phyloP scores from a whole-genome alignment of 2,888 invertebrate genomes.

The Leptothorax acervorum region DNA sequence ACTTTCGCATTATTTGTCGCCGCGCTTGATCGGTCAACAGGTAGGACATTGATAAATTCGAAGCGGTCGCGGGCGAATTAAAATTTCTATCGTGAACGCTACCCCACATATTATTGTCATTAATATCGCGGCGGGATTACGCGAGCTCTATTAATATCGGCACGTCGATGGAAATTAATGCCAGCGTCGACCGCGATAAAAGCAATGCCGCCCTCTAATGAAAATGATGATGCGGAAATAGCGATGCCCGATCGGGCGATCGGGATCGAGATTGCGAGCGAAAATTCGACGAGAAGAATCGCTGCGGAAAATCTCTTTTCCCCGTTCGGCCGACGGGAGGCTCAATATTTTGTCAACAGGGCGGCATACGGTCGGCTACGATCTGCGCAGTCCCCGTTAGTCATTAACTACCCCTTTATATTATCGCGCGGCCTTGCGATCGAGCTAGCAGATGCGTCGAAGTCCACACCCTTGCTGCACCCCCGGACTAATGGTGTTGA shows the following conservation, averaged over 20 bases:
- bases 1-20: conserved; percentile 37
- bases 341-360: conserved; percentile 84
- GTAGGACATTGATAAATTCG: conserved; percentile 46
- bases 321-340: conserved; percentile 73
- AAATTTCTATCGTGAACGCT: conserved; percentile 51
- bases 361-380: conserved; percentile 79
- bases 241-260: conserved; percentile 10
- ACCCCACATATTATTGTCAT: conserved; percentile 58
- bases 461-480: conserved; percentile 82
- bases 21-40: conserved; percentile 49
- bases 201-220: conserved; percentile 45
- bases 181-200: conserved; percentile 55
- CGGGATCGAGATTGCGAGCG: conserved; percentile 21
- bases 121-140: conserved; percentile 58
- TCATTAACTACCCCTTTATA: conserved; percentile 85
- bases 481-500: conserved; percentile 83
- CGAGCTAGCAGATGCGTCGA: conserved; percentile 83
- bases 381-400: conserved; percentile 71
- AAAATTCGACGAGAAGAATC: conserved; percentile 49
- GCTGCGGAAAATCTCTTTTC: conserved; percentile 71
- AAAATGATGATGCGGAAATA: conserved; percentile 46
- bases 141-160: conserved; percentile 55
- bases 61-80: conserved; percentile 39
- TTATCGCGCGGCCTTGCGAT: conserved; percentile 76
- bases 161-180: conserved; percentile 57